Conservation (phyloP, 2,113 vertebrate genomes). For the Herpetotheres cachinnans region DNA sequence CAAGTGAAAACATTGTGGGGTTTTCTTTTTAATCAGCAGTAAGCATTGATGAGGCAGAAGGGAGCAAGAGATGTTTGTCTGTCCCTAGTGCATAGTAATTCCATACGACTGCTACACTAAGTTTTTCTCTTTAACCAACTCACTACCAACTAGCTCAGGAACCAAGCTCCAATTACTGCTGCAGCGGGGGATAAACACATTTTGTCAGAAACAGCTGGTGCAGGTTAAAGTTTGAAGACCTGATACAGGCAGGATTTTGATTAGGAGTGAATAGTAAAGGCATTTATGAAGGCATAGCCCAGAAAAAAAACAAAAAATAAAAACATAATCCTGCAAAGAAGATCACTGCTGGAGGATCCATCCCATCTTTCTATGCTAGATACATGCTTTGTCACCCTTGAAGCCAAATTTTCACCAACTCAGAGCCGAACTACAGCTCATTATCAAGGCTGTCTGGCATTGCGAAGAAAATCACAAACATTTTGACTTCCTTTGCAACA, state of each 20-base stretch:
- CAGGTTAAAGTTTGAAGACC: background rate
- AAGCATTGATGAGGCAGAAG: background rate
- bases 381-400: background rate
- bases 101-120: background rate
- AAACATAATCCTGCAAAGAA: background rate
- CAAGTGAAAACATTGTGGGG: background rate
- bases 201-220: background rate
- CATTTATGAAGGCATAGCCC: background rate
- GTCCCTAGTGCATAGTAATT: too few relatives aligned
- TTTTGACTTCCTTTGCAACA: background rate
- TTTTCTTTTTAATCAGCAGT: background rate
- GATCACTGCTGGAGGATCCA: background rate
- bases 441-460: background rate
- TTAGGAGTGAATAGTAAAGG: background rate
- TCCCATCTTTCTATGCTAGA: background rate
- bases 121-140: background rate
- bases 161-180: background rate
- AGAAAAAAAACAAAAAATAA: background rate
- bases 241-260: background rate
- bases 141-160: background rate
- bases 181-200: background rate
- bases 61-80: background rate
- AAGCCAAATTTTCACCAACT: background rate
- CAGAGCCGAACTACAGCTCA: background rate
- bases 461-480: background rate